Evolutionary conservation across 2,888 invertebrate species (phyloP).

Genomic region (Ennomos fuscantarius): DNA sequence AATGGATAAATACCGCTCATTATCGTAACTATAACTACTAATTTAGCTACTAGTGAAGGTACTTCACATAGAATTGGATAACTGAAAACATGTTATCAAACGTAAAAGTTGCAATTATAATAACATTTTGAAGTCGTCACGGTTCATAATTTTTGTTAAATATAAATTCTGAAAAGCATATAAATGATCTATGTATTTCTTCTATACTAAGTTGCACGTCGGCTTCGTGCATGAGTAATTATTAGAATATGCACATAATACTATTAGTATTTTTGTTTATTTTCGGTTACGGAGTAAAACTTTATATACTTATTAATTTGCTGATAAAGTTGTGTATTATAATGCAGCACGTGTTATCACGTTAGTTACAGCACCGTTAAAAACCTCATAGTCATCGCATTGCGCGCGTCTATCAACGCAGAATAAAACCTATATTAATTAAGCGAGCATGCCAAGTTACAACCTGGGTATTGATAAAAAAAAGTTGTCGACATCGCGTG

Average conservation of each 20-base stretch:
- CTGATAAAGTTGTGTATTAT: no score
- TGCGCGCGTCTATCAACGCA: background rate
- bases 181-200: conserved; percentile 50
- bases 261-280: no score
- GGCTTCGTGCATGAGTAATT: conserved; percentile 51
- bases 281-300: no score
- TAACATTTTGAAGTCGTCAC: conserved; percentile 3
- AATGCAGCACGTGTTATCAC: background rate
- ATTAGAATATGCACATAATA: no score
- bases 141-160: conserved; percentile 1
- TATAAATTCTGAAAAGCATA: conserved; percentile 3
- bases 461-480: conserved; percentile 32
- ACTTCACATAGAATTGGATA: background rate
- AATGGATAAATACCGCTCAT: conserved; percentile 19
- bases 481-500: conserved; percentile 51
- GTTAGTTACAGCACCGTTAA: conserved; percentile 9
- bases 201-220: conserved; percentile 53
- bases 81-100: background rate
- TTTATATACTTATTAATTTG: no score
- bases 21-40: conserved; percentile 12
- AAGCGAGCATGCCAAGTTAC: conserved; percentile 16
- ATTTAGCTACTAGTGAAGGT: conserved; percentile 11
- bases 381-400: background rate
- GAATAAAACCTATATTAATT: conserved; percentile 21
- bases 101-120: background rate